Conservation (phyloP, 2,113 vertebrate species). For the Gopherus flavomarginatus region DNA sequence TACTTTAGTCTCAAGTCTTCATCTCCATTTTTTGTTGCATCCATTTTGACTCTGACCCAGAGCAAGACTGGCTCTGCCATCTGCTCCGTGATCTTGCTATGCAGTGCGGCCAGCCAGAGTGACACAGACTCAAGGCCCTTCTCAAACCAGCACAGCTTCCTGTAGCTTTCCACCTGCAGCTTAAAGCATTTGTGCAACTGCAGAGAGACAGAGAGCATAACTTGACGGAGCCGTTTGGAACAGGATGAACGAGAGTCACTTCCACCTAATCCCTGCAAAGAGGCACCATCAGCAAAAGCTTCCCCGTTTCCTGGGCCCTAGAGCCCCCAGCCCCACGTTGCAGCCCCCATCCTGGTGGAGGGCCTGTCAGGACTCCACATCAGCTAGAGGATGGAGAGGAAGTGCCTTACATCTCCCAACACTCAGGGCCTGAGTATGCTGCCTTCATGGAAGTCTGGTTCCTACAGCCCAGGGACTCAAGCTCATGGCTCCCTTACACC, state of each 20-base stretch:
- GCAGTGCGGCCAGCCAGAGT: conserved; percentile 84
- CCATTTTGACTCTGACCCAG: conserved; percentile 89
- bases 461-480: not conserved
- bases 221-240: not conserved
- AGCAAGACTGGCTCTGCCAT: conserved; percentile 85
- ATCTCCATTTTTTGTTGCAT: conserved; percentile 79
- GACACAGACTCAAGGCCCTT: conserved; percentile 81
- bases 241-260: not conserved
- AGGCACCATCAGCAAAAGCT: not conserved
- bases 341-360: not conserved
- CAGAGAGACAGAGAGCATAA: not conserved
- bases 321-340: rapidly evolving
- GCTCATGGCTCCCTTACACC: not conserved
- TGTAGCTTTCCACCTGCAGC: conserved; percentile 84
- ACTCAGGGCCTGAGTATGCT: not conserved
- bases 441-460: not conserved
- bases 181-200: conserved; percentile 87
- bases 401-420: no score
- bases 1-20: conserved; percentile 86
- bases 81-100: conserved; percentile 59
- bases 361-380: rapidly evolving
- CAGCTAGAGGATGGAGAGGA: rapidly evolving
- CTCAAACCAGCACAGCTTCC: conserved; percentile 79
- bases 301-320: not conserved
- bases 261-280: rapidly evolving